A percentile compares a stretch with the other conserved stretches of the same genome.
Evolutionary conservation across 2,888 invertebrate genomes (phyloP).

Genomic region (Phragmatobia fuliginosa): DNA sequence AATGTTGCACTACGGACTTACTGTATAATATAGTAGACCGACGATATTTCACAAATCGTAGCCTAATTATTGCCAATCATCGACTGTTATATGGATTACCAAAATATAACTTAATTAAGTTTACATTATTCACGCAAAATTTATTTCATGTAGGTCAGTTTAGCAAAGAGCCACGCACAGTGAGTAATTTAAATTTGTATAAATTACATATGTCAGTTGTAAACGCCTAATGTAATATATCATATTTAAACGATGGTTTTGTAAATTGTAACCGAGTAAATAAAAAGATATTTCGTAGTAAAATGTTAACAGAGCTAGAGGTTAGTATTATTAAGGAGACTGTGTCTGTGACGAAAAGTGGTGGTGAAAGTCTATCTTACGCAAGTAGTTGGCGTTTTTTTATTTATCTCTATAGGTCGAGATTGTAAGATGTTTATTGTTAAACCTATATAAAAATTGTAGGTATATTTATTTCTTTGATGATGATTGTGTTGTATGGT

Average conservation of each 20-base stretch:
- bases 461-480: background rate
- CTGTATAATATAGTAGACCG: background rate
- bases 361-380: background rate
- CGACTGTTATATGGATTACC: background rate
- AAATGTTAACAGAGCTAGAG: background rate
- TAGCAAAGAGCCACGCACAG: constrained; percentile 12
- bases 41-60: background rate
- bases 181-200: background rate
- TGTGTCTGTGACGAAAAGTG: background rate
- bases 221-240: background rate
- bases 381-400: background rate
- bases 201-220: background rate
- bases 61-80: background rate
- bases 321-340: background rate
- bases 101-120: background rate
- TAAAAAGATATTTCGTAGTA: background rate
- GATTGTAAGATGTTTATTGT: background rate
- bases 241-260: background rate
- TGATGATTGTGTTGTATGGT: background rate
- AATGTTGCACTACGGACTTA: background rate
- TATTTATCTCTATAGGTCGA: background rate
- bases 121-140: constrained; percentile 8
- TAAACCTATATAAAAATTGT: background rate
- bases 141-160: constrained; percentile 6
- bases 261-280: background rate